Evolutionary conservation across 2,888 invertebrate species (phyloP), one percentile per base, ranked within the genome.

Genomic region (Sinopyrophorus schimmeli): DNA sequence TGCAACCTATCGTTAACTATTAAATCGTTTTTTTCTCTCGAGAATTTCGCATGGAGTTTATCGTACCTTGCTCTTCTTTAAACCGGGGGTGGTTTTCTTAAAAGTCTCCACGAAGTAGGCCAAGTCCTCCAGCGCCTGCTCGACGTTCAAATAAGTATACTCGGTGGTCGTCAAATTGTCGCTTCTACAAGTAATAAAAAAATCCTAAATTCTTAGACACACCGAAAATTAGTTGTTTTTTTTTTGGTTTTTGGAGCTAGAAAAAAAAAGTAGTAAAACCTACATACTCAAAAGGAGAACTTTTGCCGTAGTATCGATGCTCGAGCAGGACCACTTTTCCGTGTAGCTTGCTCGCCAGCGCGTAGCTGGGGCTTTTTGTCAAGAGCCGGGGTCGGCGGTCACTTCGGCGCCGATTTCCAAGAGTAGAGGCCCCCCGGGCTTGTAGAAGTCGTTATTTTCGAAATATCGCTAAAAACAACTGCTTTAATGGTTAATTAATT

Each of bases 281-380:
- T 20, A 71, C 79, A 76, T 69, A 90, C 89, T 63, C 61, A n/a
- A 82, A 82, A 0, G 90, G 91, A 52, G 77, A 77, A 54, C 87
- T 89, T 39, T 78, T 63, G 1, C 92, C 92, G 64, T 92, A 92
- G 67, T 81, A 92, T 57, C 92, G 78, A 69, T 92, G 92, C 65
- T 92, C 92, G 0, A 89, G 81, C 57, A 84, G 83, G 64, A 86
- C 84, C 61, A 88, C 73, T 3, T 80, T 78, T 0, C 85, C 90
- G 1, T 75, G 72, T 53, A 83, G 74, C 12, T 71, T 63, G 34
- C 67, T 60, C 0, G 83, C 86, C 65, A 85, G 72, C 30, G 83
- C 80, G 47, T 78, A 75, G 57, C 86, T 81, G 43, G 84, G 76
- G 1, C 89, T 89, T 0, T 62, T 68, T 17, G 65, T 66, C 60